Base-by-base conservation (phyloP, 1,140 invertebrate species). In the Papilio aristodemus region DNA sequence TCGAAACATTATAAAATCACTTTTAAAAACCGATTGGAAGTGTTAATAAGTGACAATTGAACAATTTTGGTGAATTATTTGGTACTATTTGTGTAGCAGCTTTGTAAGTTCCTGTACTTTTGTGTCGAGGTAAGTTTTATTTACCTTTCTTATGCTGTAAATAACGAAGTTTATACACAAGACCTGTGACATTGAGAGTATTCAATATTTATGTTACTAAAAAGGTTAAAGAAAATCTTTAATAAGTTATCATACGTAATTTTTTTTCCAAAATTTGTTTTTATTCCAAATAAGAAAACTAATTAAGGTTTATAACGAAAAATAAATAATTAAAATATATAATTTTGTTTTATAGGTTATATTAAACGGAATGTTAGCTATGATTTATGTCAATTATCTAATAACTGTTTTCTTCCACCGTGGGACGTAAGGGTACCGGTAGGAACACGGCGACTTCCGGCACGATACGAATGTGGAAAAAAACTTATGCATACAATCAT, bases 1-100 rank as follows among this genome's bases (percentile, higher is more conserved):
- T 78, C 82, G 72, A 80, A 76, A 82, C 80, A 83, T 76, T 22
- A 54, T 22, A 22, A 3, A 54, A 11, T 22, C 5, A 9, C 22
- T 22, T 54, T 50, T 54, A 67, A 69, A 68, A 59, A 68, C 10
- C 25, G 11, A 58, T 27, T 14, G 11, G 68, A 73, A 77, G 73
- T 71, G 71, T 72, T 71, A 72, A 70, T 60, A 50, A 60, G 43
- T 77, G 77, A 22, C 36, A 41, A 19, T 22, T 36, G 37, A 62
- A 39, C 10, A 14, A 22, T 4, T 41, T 32, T 0, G 39, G 22
- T 43, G 62, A 64, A 46, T 46, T 22, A 38, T 39, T 37, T 38
- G 58, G 58, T 37, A 22, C 59, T 62, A 37, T 37, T 41, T 62
- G 59, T 62, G 59, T 2, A 25, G 46, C 46, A 25, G 46, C 46